Percentiles rank a stretch among this genome's conserved stretches.
Conservation (phyloP, 1,140 invertebrate species). For the Polyergus mexicanus region DNA sequence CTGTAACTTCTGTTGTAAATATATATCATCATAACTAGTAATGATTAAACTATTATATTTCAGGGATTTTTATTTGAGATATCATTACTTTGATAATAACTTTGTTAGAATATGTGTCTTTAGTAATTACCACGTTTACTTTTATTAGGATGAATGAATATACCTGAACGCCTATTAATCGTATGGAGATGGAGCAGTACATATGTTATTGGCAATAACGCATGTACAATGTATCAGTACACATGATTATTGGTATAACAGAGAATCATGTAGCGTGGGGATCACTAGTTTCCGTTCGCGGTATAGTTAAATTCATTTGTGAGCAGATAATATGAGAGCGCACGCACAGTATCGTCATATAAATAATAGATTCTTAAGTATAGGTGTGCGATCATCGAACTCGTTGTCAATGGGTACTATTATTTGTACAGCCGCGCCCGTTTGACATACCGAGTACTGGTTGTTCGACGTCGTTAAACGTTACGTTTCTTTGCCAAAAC, state of each 20-base stretch:
- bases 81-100: conserved; percentile 45
- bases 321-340: conserved; percentile 63
- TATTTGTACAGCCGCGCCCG: conserved; percentile 73
- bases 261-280: conserved; percentile 64
- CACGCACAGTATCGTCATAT: conserved; percentile 66
- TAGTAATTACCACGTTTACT: conserved; percentile 28
- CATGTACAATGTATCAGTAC: conserved; percentile 68
- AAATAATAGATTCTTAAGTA: conserved; percentile 72
- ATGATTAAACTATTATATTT: conserved; percentile 32
- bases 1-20: conserved; percentile 43
- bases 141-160: conserved; percentile 34
- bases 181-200: conserved; percentile 72
- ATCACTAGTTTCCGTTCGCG: conserved; percentile 67
- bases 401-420: conserved; percentile 70
- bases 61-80: conserved; percentile 45
- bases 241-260: conserved; percentile 68
- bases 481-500: conserved; percentile 71
- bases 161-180: conserved; percentile 46
- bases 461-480: conserved; percentile 73
- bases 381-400: conserved; percentile 68
- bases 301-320: conserved; percentile 67
- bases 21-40: conserved; percentile 26
- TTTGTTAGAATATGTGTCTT: conserved; percentile 24
- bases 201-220: conserved; percentile 71
- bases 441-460: conserved; percentile 68